Evolutionary conservation across 2,888 invertebrate species (phyloP).

Genomic region (Punctoribates punctum): DNA sequence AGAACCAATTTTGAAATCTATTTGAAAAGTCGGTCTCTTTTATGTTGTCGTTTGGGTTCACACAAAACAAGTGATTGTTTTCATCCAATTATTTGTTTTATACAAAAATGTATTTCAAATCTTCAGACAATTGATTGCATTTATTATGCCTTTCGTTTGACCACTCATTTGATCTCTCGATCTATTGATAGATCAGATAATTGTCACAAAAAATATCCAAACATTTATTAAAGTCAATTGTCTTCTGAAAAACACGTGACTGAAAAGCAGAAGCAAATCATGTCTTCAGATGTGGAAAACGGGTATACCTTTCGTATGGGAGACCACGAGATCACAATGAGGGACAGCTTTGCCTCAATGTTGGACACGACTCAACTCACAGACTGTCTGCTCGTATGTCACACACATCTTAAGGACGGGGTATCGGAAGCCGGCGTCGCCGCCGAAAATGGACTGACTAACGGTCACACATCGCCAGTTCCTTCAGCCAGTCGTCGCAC

Average conservation of each 20-base stretch:
- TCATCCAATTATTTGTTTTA: no score
- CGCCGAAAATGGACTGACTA: not conserved
- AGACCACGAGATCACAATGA: slow-evolving; percentile 28
- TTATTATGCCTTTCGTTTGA: no score
- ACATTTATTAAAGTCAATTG: not conserved
- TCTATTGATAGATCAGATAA: no score
- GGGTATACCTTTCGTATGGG: slow-evolving; percentile 25
- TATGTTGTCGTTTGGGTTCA: no score
- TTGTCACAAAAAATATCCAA: no score
- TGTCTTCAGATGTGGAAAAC: not conserved
- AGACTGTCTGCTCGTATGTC: slow-evolving; percentile 19
- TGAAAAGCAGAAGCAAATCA: not conserved
- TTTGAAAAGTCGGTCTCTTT: no score
- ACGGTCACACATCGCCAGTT: not conserved
- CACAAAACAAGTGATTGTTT: no score
- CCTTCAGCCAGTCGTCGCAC: not conserved
- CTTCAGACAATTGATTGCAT: no score
- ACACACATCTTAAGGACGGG: not conserved
- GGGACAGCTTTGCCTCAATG: slow-evolving; percentile 26
- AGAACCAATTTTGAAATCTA: no score
- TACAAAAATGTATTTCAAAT: no score
- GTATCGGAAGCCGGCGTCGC: not conserved
- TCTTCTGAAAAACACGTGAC: not conserved
- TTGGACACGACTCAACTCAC: slow-evolving; percentile 21
- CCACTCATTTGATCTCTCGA: no score